Conservation (phyloP, 2,113 vertebrate genomes). For the Alligator sinensis region DNA sequence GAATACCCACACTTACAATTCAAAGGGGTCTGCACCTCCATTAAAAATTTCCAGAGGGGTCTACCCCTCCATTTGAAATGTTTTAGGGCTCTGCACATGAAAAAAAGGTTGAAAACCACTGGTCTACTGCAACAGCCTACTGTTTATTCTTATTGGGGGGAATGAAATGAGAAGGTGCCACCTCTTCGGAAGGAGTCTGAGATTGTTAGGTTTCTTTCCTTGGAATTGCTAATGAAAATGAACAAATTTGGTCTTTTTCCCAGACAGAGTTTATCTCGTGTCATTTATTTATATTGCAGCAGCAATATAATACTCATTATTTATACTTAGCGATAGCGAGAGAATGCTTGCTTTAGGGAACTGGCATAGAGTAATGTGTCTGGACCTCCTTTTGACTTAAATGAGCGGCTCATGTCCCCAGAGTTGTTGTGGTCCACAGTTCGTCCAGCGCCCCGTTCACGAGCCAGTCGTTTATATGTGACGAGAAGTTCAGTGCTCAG, state of each 20-base stretch:
- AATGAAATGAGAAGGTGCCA: neutral
- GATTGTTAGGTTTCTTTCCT: neutral
- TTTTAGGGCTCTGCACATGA: too few relatives aligned
- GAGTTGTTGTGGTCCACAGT: neutral
- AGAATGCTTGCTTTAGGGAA: constrained; percentile 48
- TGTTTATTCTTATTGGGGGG: neutral
- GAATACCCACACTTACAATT: too few relatives aligned
- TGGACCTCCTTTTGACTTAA: neutral
- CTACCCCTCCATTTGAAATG: too few relatives aligned
- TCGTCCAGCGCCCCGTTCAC: neutral
- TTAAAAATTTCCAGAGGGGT: too few relatives aligned
- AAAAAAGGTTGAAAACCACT: too few relatives aligned
- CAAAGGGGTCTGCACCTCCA: too few relatives aligned
- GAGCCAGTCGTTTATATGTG: neutral
- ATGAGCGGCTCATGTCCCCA: neutral
- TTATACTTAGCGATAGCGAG: neutral
- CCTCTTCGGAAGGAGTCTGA: neutral
- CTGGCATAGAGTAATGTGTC: constrained; percentile 62
- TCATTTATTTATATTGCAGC: constrained; percentile 38
- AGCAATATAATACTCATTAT: constrained; percentile 41
- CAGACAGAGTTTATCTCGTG: neutral
- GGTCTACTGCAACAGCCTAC: neutral
- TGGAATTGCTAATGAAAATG: neutral
- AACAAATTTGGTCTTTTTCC: constrained; percentile 22
- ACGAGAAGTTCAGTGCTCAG: neutral